Conservation (phyloP, 2,113 vertebrate genomes). For the Cinclus mexicanus region DNA sequence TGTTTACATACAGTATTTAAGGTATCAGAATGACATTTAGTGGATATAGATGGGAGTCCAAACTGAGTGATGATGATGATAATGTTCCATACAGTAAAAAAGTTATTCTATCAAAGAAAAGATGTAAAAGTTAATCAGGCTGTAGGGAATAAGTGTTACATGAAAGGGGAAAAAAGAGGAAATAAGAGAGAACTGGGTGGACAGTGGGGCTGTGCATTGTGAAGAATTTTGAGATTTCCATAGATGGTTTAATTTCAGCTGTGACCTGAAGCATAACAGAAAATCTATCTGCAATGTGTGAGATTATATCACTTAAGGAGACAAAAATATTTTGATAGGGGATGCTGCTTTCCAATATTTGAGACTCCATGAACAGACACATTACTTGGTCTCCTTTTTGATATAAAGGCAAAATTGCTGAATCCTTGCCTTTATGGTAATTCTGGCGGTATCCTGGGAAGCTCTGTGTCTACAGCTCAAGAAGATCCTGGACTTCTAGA, state of each 20-base stretch:
- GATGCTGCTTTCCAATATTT: background rate
- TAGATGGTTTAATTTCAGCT: background rate
- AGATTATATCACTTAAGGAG: background rate
- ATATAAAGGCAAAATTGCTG: background rate
- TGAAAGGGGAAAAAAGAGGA: background rate
- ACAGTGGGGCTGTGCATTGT: background rate
- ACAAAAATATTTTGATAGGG: background rate
- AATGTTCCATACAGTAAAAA: background rate
- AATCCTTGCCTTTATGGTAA: background rate
- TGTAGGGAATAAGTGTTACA: background rate
- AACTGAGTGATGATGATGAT: too few species aligned
- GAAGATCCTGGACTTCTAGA: background rate
- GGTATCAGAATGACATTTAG: background rate
- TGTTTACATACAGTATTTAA: background rate
- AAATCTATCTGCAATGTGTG: background rate
- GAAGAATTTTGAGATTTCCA: background rate
- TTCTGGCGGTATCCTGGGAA: background rate
- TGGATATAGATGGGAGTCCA: too few species aligned
- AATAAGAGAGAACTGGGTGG: background rate
- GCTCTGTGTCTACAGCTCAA: background rate
- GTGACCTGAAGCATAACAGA: background rate
- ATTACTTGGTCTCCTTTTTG: background rate
- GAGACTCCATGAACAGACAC: background rate
- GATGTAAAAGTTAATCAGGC: background rate
- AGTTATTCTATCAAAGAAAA: background rate